Evolutionary conservation across 2,888 invertebrate species (phyloP).

Genomic region (Nephrotoma flavescens): DNA sequence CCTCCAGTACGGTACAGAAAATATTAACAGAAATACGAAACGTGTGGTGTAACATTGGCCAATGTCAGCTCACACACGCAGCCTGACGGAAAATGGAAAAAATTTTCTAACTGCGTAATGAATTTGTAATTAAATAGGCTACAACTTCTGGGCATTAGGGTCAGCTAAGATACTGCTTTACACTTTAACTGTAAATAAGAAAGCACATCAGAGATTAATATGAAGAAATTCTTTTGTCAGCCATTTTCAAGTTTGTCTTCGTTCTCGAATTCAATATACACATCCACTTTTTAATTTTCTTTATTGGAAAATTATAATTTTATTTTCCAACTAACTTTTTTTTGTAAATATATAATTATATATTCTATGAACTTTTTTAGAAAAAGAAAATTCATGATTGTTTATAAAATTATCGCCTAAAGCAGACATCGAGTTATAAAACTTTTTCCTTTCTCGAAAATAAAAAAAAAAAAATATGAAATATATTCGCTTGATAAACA

Average conservation of each 20-base stretch:
- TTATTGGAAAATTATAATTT: background rate
- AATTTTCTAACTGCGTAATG: no score
- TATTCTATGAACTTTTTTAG: background rate
- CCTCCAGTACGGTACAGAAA: no score
- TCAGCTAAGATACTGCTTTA: no score
- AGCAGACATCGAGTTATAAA: conserved; percentile 2
- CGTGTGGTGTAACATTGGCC: no score
- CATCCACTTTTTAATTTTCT: background rate
- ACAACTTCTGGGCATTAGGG: no score
- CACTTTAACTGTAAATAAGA: no score
- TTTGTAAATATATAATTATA: background rate
- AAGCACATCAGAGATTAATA: no score
- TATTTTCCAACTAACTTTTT: background rate
- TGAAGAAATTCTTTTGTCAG: background rate
- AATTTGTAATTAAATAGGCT: no score
- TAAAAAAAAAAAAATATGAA: background rate
- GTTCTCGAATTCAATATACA: background rate
- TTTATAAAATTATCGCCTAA: conserved; percentile 1
- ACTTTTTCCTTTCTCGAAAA: background rate
- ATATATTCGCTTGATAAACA: background rate
- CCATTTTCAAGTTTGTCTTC: background rate
- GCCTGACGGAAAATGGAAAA: no score
- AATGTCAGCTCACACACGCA: no score
- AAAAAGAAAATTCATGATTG: background rate
- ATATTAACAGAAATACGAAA: no score